phyloP scores from a whole-genome alignment of 2,888 invertebrate species.

The Pseudoips prasinana region DNA sequence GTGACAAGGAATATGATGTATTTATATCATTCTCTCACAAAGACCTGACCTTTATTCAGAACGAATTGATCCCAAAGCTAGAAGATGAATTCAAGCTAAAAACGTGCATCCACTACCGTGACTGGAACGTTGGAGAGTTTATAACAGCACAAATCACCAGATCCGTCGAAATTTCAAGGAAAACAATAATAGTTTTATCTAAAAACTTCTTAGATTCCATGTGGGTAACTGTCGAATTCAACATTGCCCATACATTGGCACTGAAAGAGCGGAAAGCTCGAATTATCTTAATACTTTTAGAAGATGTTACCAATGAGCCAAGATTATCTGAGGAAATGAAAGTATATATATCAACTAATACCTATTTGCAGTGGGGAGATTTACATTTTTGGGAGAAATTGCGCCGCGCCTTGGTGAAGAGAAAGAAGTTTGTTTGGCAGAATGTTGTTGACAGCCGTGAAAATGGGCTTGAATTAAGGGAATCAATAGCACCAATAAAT shows the following conservation, averaged over 20 bases:
- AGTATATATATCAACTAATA: constrained; percentile 86
- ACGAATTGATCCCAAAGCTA: constrained; percentile 9
- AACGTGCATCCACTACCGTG: constrained; percentile 16
- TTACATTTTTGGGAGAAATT: constrained; percentile 91
- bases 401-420: constrained; percentile 84
- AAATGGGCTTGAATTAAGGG: no score
- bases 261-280: constrained; percentile 79
- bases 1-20: constrained; percentile 9
- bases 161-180: constrained; percentile 15
- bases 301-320: constrained; percentile 73
- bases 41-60: constrained; percentile 2
- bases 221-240: constrained; percentile 85
- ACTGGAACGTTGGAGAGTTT: constrained; percentile 17
- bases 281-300: constrained; percentile 86
- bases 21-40: constrained; percentile 18
- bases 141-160: constrained; percentile 14
- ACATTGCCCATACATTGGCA: constrained; percentile 75
- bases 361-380: constrained; percentile 91
- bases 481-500: no score
- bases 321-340: constrained; percentile 71
- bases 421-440: constrained; percentile 11
- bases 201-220: constrained; percentile 51
- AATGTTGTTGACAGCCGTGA: no score
- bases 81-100: constrained; percentile 16
- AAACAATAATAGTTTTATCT: constrained; percentile 30